Conservation (phyloP, 1,140 invertebrate genomes). For the Lordiphosa mommai region DNA sequence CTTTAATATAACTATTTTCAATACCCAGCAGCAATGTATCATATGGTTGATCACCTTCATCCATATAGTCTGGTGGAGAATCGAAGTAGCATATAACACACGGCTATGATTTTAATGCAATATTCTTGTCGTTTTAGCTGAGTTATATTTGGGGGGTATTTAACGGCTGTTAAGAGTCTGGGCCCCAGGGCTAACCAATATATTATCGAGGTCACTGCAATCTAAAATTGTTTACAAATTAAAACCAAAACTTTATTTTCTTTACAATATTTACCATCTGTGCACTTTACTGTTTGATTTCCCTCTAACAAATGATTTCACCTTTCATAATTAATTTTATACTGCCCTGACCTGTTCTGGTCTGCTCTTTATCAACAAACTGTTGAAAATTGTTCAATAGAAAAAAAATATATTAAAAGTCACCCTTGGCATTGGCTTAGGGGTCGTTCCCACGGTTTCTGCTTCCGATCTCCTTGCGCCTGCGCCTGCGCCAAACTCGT, state of each 20-base stretch:
- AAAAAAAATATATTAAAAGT: too few relatives aligned
- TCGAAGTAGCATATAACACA: slow-evolving; percentile 30
- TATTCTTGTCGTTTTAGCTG: slow-evolving; percentile 9
- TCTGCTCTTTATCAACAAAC: neutral
- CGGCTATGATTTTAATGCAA: slow-evolving; percentile 30
- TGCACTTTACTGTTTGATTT: neutral
- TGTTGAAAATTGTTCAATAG: too few relatives aligned
- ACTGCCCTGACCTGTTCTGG: neutral
- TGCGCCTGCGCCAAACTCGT: slow-evolving; percentile 27
- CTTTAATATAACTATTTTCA: neutral
- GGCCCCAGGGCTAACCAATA: neutral
- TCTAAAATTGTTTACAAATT: neutral
- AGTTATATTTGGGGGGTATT: neutral
- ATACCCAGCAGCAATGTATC: neutral
- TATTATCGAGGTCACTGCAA: neutral
- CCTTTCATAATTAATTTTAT: neutral
- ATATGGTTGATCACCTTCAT: neutral
- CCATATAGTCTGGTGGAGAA: slow-evolving; percentile 11
- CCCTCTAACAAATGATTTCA: neutral
- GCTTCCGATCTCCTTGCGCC: too few relatives aligned
- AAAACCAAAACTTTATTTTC: neutral
- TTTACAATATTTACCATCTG: neutral
- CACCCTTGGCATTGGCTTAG: neutral
- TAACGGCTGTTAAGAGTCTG: too few relatives aligned
- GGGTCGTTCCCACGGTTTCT: slow-evolving; percentile 34